phyloP scores from a whole-genome alignment of 2,888 invertebrate species.

The Tridacna crocea region DNA sequence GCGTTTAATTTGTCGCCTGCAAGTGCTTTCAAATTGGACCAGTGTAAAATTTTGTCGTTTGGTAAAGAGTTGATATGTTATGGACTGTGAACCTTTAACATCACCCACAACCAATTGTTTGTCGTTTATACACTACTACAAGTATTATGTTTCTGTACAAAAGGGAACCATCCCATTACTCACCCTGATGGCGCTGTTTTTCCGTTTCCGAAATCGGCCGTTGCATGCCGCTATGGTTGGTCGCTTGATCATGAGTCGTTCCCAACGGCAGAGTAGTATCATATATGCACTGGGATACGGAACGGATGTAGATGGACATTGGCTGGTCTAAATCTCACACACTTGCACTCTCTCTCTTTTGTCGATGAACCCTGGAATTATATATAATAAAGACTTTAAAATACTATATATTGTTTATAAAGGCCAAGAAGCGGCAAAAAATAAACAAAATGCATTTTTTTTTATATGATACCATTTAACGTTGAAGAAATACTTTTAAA shows the following conservation, averaged over 20 bases:
- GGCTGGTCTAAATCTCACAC: constrained; percentile 8
- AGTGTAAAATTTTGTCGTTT: too few species aligned
- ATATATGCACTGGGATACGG: constrained; percentile 34
- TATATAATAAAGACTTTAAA: not conserved
- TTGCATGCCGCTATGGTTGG: constrained; percentile 49
- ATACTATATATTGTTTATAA: not conserved
- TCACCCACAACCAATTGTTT: too few species aligned
- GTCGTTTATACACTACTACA: too few species aligned
- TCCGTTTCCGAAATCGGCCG: constrained; percentile 53
- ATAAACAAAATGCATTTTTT: not conserved
- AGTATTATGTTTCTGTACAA: too few species aligned
- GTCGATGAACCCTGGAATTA: not conserved
- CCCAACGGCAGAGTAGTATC: constrained; percentile 40
- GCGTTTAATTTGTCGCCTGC: too few species aligned
- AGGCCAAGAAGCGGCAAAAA: not conserved
- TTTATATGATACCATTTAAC: too few species aligned
- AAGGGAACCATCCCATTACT: not conserved
- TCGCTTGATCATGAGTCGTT: constrained; percentile 57
- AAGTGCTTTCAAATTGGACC: too few species aligned
- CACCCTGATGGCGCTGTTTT: constrained; percentile 55
- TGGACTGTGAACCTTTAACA: too few species aligned
- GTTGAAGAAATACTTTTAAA: too few species aligned
- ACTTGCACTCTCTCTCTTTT: not conserved
- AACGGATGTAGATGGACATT: not conserved
- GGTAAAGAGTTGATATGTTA: too few species aligned